Evolutionary conservation across 2,888 invertebrate genomes (phyloP).

Genomic region (Caenorhabditis macrosperma): DNA sequence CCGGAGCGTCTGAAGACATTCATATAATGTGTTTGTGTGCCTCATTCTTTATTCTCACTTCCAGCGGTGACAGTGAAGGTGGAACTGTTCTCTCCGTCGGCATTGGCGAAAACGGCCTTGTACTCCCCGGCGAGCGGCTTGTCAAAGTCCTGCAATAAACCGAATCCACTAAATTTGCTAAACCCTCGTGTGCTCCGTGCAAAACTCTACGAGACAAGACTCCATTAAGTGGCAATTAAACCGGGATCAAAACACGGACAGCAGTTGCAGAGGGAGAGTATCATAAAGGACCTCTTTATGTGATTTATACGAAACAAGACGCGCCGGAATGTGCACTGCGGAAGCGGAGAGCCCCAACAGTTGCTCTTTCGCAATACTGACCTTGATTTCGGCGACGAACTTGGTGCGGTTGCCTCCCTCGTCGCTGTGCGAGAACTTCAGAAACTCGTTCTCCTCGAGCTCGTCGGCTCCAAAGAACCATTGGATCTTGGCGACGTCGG

Average conservation of each 20-base stretch:
- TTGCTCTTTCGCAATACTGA: constrained; percentile 49
- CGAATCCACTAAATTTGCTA: neutral
- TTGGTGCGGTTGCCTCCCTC: constrained; percentile 77
- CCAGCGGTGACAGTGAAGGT: constrained; percentile 79
- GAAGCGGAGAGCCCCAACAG: neutral
- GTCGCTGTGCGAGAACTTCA: constrained; percentile 74
- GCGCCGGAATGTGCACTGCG: neutral
- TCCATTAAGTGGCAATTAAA: constrained; percentile 32
- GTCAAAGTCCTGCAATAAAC: constrained; percentile 78
- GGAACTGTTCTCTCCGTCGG: constrained; percentile 77
- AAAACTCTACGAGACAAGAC: neutral
- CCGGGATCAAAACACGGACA: constrained; percentile 19
- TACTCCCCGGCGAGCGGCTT: constrained; percentile 79
- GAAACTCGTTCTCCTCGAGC: constrained; percentile 73
- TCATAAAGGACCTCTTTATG: constrained; percentile 50
- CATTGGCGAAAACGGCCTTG: constrained; percentile 76
- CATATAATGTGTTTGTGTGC: too few relatives aligned
- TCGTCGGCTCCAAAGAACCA: constrained; percentile 78
- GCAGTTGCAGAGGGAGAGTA: constrained; percentile 28
- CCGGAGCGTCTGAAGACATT: constrained; percentile 80
- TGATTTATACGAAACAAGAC: constrained; percentile 49
- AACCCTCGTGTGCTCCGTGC: neutral
- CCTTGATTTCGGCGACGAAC: constrained; percentile 78
- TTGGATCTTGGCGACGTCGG: constrained; percentile 76
- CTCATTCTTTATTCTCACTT: constrained; percentile 72